A percentile compares a stretch with the other conserved stretches of the same genome.
phyloP scores from a whole-genome alignment of 1,140 invertebrate genomes.

The Drosophila triauraria region DNA sequence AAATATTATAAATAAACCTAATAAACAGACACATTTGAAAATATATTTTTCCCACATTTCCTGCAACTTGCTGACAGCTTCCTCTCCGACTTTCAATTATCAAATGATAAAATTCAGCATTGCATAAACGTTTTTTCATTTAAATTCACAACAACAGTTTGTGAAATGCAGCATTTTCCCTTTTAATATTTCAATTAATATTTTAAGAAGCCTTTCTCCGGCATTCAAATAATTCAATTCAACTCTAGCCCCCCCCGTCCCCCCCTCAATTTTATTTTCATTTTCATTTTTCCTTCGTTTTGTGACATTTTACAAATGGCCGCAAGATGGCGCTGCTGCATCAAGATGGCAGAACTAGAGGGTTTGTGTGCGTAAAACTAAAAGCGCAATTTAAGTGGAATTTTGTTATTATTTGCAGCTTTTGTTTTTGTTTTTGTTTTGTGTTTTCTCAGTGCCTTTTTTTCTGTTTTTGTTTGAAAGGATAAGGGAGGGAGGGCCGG shows the following conservation, averaged over 20 bases:
- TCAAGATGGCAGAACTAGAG: conserved; percentile 22
- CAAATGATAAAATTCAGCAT: neutral
- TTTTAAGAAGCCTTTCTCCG: conserved; percentile 10
- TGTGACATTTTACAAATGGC: conserved; percentile 42
- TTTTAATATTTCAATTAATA: conserved; percentile 39
- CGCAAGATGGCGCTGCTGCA: conserved; percentile 35
- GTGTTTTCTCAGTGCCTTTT: neutral
- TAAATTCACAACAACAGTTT: too few species aligned
- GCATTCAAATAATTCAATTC: conserved; percentile 39
- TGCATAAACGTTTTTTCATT: neutral
- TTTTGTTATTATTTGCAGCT: conserved; percentile 46
- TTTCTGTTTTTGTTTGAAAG: too few species aligned
- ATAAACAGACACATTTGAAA: too few species aligned
- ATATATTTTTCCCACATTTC: too few species aligned
- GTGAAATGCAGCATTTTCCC: too few species aligned
- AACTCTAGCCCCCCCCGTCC: conserved; percentile 1
- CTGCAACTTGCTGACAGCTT: too few species aligned
- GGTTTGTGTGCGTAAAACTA: conserved; percentile 20
- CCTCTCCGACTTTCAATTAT: neutral
- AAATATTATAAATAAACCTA: too few species aligned
- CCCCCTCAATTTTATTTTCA: conserved; percentile 24
- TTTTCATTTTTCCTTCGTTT: conserved; percentile 17
- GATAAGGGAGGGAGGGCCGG: too few species aligned
- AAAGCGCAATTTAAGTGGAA: conserved; percentile 55
- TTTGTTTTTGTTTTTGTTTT: conserved; percentile 9